Evolutionary conservation across 2,888 invertebrate genomes (phyloP).

Genomic region (Sinhomidia bicolor): DNA sequence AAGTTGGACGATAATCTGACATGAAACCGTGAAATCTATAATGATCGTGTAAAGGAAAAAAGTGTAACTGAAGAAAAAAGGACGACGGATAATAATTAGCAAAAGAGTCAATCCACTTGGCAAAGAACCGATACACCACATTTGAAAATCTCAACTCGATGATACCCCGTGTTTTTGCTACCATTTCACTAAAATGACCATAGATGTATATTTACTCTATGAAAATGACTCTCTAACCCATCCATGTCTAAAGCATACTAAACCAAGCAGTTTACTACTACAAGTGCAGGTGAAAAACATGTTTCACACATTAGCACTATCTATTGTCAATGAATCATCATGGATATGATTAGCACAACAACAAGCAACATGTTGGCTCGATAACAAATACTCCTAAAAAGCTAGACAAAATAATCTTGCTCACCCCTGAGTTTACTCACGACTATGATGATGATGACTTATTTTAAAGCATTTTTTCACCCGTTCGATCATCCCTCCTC

Average conservation of each 20-base stretch:
- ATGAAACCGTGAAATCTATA: too few species aligned
- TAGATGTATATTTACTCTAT: too few species aligned
- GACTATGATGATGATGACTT: background rate
- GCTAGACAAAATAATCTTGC: background rate
- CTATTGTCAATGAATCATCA: conserved; percentile 51
- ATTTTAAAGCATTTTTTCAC: conserved; percentile 7
- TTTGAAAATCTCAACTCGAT: background rate
- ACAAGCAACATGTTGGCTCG: background rate
- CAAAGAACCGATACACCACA: background rate
- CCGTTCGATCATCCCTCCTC: background rate
- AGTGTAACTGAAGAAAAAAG: background rate
- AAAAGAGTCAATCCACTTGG: background rate
- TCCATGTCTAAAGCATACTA: background rate
- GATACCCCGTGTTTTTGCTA: background rate
- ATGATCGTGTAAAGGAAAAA: background rate
- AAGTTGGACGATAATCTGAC: too few species aligned
- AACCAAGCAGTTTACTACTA: background rate
- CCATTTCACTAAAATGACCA: background rate
- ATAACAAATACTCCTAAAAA: conserved; percentile 23
- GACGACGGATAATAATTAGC: background rate
- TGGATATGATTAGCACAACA: conserved; percentile 51
- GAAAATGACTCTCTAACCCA: background rate
- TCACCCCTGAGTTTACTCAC: background rate
- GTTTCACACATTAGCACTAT: conserved; percentile 66
- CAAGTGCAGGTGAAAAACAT: conserved; percentile 39